A percentile compares a stretch with the other conserved stretches of the same genome.
phyloP scores from a whole-genome alignment of 2,113 vertebrate species.

The Hepsetus odoe region DNA sequence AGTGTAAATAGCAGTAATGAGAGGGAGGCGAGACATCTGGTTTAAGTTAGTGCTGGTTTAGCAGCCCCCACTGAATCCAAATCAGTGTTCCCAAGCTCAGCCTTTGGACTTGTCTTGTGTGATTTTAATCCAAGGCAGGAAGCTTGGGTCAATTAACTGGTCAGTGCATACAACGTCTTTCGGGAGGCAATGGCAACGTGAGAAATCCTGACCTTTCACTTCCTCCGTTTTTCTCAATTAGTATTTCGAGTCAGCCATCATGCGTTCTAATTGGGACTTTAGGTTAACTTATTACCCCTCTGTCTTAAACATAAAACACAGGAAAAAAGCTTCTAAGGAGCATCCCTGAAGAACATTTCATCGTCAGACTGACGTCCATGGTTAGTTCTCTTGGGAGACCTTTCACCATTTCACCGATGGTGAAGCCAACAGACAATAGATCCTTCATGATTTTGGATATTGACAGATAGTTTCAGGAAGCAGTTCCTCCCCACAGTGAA shows the following conservation, averaged over 20 bases:
- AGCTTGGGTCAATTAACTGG: constrained; percentile 66
- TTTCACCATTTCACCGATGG: background rate
- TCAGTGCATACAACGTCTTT: constrained; percentile 59
- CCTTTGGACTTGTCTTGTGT: constrained; percentile 52
- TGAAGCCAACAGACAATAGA: background rate
- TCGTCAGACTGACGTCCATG: too few species aligned
- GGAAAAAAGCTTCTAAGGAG: too few species aligned
- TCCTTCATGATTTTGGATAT: background rate
- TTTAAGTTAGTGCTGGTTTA: constrained; percentile 69
- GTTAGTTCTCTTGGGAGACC: too few species aligned
- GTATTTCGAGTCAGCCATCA: constrained; percentile 36
- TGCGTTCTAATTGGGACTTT: constrained; percentile 12
- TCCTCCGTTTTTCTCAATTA: constrained; percentile 43
- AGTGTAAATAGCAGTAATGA: constrained; percentile 56
- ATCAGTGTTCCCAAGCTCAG: constrained; percentile 52
- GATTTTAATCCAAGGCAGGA: constrained; percentile 65
- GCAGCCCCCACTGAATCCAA: constrained; percentile 52
- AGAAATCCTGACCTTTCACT: constrained; percentile 50
- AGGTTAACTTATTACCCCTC: background rate
- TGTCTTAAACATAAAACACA: too few species aligned
- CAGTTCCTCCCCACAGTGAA: background rate
- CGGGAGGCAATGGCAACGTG: constrained; percentile 48
- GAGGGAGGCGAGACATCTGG: constrained; percentile 69
- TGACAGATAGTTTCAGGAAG: background rate
- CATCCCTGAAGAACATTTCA: background rate